Base-by-base conservation (phyloP, 2,888 invertebrate genomes). In the Clitarchus hookeri region DNA sequence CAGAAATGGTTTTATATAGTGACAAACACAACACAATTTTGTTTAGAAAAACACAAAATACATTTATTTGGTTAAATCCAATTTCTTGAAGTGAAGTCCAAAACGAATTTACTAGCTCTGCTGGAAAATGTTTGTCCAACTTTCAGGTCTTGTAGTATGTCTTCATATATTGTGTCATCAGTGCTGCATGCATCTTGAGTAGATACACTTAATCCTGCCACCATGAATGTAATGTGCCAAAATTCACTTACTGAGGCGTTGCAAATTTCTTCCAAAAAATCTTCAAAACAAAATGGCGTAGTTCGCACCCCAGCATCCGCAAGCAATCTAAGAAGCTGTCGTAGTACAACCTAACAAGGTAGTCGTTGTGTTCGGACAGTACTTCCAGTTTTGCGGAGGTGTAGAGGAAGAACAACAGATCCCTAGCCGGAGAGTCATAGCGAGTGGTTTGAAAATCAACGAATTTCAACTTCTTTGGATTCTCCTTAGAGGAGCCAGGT, bases 321-420 rank as follows among this genome's bases (percentile, higher is more conserved):
- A 91, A 85, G n/a, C 87, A 89, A 4, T 89, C 88, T 6, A 90
- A 85, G 84, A 91, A 91, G 0, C 89, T 87, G 2, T 89, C 88
- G 83, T 91, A 91, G 86, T 91, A 91, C 0, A 89, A 84, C 23
- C 89, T 88, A 2, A 91, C 87, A 87, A 91, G 88, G 2, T 90
- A 89, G 44, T 91, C 89, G 12, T 91, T 87, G 54, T 90, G 87
- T 19, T 90, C 88, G 1, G 91, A 90, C 23, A 90, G 88, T 4
- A 91, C 87, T 0, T 90, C 89, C 11, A 88, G 89, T 12, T 88
- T 89, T 1, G 89, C 89, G n/a, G 91, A 91, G 0, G 91, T 91
- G 53, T 91, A 87, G 0, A 91, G 88, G 86, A 91, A 91, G 85
- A 91, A 91, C 12, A 91, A 88, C 0, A 91, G 88, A 88, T 91